These are phyloP conservation scores for Rotaria magnacalcarata DNA, from an alignment of 2,888 invertebrate species.

Conservation along the genomic window DNA sequence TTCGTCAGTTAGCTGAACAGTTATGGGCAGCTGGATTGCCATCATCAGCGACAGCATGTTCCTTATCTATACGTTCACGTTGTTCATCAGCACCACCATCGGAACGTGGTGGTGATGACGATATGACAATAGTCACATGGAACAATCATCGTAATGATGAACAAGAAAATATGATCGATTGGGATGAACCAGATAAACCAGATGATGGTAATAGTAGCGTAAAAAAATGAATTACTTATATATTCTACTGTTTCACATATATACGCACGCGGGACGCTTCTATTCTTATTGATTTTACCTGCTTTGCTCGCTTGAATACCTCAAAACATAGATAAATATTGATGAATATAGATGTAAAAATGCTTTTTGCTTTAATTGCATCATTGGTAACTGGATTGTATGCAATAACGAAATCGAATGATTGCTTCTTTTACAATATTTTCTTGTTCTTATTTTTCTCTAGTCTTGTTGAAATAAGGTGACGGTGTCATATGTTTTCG, in stretches of 20 bases:
- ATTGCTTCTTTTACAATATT: background rate
- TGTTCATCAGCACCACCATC: conserved; percentile 25
- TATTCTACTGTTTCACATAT: background rate
- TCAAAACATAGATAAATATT: too few relatives aligned
- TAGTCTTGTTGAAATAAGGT: background rate
- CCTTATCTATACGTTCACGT: conserved; percentile 2
- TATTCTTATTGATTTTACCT: background rate
- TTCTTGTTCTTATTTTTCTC: background rate
- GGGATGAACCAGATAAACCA: conserved; percentile 35
- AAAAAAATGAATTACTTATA: background rate
- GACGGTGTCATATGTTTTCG: background rate
- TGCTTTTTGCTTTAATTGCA: background rate
- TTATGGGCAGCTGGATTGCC: conserved; percentile 25
- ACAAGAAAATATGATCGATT: background rate
- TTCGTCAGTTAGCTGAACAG: conserved; percentile 10
- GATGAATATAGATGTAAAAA: too few relatives aligned
- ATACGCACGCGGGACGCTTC: background rate
- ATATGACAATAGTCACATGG: background rate
- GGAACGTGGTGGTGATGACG: background rate
- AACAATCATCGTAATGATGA: background rate
- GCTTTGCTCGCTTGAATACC: background rate
- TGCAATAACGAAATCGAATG: background rate
- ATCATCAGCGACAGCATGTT: background rate
- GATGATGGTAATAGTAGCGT: background rate
- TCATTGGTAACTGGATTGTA: background rate